Conservation (phyloP, 1,140 invertebrate genomes). For the Drosophila pseudoananassae region DNA sequence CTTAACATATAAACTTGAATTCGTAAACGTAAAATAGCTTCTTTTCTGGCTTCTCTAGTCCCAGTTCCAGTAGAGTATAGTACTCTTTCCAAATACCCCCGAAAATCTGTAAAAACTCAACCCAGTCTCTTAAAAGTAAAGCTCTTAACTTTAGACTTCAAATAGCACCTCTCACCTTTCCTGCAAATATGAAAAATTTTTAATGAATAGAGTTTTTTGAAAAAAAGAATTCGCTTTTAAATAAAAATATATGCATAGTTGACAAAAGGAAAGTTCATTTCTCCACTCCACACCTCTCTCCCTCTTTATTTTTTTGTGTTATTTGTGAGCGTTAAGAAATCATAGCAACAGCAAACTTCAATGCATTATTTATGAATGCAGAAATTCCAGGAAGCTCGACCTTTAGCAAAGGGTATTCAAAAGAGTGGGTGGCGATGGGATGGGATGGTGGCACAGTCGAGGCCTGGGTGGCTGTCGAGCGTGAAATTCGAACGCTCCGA, state of each 20-base stretch:
- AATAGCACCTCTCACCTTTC: too few species aligned
- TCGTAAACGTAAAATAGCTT: too few species aligned
- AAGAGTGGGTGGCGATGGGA: background rate
- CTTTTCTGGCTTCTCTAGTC: too few species aligned
- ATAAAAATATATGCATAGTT: background rate
- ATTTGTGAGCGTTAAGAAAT: background rate
- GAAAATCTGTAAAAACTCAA: too few species aligned
- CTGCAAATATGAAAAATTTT: too few species aligned
- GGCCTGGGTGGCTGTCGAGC: constrained; percentile 37
- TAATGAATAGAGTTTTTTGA: too few species aligned
- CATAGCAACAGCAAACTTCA: background rate
- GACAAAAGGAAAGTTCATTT: background rate
- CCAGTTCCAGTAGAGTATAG: too few species aligned
- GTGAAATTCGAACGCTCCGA: constrained; percentile 60
- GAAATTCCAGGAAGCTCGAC: background rate
- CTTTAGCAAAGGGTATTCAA: constrained; percentile 1
- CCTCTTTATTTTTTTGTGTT: background rate
- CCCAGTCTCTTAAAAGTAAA: too few species aligned
- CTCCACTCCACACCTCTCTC: too few species aligned
- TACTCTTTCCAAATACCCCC: too few species aligned
- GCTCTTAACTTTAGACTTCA: too few species aligned
- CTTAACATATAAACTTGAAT: too few species aligned
- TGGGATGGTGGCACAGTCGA: background rate
- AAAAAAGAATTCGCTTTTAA: background rate
- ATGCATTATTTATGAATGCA: constrained; percentile 1